These are phyloP conservation scores for Gadus chalcogrammus DNA, from an alignment of 2,113 vertebrate genomes.

Conservation along the genomic window DNA sequence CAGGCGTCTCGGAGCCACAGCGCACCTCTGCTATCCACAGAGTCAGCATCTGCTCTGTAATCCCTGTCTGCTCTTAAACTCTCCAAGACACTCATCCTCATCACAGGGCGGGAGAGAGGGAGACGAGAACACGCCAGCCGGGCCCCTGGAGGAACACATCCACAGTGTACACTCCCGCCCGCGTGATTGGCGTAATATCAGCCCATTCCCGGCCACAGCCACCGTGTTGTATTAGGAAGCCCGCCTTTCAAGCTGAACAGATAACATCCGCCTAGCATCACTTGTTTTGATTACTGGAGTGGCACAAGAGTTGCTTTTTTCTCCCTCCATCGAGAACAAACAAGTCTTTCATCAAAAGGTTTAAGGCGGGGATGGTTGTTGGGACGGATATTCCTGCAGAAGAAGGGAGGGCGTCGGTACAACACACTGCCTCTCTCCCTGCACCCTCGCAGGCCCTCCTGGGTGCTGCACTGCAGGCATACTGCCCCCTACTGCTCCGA, in stretches of 20 bases:
- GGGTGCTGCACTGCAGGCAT: conserved; percentile 47
- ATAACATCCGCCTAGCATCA: conserved; percentile 34
- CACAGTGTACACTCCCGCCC: conserved; percentile 40
- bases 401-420: conserved; percentile 38
- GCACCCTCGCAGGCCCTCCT: conserved; percentile 3
- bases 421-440: conserved; percentile 26
- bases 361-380: conserved; percentile 42
- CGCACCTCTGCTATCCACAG: conserved; percentile 49
- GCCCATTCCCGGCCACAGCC: conserved; percentile 57
- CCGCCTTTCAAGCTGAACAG: conserved; percentile 37
- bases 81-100: conserved; percentile 55
- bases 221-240: conserved; percentile 11
- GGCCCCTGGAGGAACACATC: conserved; percentile 37
- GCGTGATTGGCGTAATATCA: conserved; percentile 64
- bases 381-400: conserved; percentile 49
- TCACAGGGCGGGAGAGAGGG: conserved; percentile 49
- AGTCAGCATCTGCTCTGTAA: conserved; percentile 65
- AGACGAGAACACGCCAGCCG: not conserved
- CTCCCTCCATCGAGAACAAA: conserved; percentile 58
- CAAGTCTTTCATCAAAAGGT: conserved; percentile 53
- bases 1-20: conserved; percentile 49
- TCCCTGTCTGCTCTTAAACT: conserved; percentile 58
- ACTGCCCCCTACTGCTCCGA: conserved; percentile 61
- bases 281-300: conserved; percentile 45
- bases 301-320: conserved; percentile 52